Percentiles rank a stretch among this genome's conserved stretches.
These are phyloP conservation scores for Copsychus sechellarum DNA, from an alignment of 2,113 vertebrate genomes.

Conservation along the genomic window DNA sequence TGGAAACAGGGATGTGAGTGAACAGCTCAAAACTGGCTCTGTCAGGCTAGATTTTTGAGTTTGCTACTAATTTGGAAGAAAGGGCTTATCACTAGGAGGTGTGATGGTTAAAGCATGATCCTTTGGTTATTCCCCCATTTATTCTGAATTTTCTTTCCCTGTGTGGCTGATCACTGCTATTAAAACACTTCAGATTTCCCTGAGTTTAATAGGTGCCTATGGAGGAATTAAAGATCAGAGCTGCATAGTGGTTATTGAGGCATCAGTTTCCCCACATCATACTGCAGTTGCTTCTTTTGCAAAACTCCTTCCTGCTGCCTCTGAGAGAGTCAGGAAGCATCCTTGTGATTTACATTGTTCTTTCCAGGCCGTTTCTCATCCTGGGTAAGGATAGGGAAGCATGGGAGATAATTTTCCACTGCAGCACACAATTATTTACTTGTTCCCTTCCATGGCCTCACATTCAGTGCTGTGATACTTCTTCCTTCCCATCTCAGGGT, in stretches of 20 bases:
- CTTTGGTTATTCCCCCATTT: background rate
- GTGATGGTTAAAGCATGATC: background rate
- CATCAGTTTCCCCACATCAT: background rate
- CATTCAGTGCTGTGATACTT: background rate
- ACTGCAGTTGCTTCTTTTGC: background rate
- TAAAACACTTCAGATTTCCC: background rate
- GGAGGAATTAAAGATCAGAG: background rate
- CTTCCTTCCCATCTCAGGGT: background rate
- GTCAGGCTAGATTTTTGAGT: background rate
- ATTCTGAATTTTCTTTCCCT: background rate
- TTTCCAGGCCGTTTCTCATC: background rate
- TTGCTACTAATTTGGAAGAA: background rate
- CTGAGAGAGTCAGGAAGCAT: background rate
- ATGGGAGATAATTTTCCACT: background rate
- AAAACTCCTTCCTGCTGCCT: background rate
- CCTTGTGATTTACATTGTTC: background rate
- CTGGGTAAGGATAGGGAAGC: rapidly evolving
- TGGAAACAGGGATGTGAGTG: background rate
- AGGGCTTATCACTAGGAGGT: background rate
- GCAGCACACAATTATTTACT: background rate
- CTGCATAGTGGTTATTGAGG: rapidly evolving
- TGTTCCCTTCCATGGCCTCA: background rate
- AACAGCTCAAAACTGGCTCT: background rate
- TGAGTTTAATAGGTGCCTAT: background rate
- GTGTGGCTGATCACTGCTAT: background rate